Evolutionary conservation across 1,140 invertebrate genomes (phyloP).

Genomic region (Matsumurasca onukii): DNA sequence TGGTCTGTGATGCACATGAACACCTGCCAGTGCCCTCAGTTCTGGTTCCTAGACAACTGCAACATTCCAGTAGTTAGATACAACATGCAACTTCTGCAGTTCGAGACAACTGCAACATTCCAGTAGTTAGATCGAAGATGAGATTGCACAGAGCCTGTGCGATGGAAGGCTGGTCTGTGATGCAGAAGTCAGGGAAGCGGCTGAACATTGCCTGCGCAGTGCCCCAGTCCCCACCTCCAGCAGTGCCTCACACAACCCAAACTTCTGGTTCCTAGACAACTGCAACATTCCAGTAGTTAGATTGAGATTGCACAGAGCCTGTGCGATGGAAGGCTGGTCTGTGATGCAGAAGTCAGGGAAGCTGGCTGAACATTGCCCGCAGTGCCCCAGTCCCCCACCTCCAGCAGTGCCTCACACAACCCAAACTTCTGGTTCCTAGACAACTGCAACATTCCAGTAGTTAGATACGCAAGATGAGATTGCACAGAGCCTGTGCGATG

Average conservation of each 20-base stretch:
- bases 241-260: conserved; percentile 87
- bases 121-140: no score
- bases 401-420: conserved; percentile 83
- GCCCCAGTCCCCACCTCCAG: conserved; percentile 89
- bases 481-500: no score
- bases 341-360: conserved; percentile 82
- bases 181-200: conserved; percentile 78
- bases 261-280: conserved; percentile 87
- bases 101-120: conserved; percentile 59
- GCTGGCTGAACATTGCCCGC: conserved; percentile 76
- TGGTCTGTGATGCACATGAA: conserved; percentile 78
- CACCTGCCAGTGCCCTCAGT: conserved; percentile 79
- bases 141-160: no score
- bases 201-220: conserved; percentile 77
- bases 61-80: no score
- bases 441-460: conserved; percentile 61
- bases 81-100: conserved; percentile 99
- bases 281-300: no score
- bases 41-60: conserved; percentile 82
- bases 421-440: conserved; percentile 91
- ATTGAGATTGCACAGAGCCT: no score
- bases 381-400: conserved; percentile 85
- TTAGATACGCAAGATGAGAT: no score
- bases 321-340: conserved; percentile 75
- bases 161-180: conserved; percentile 76